Base-by-base conservation (phyloP, 2,888 invertebrate species). In the Marronus borbonicus region DNA sequence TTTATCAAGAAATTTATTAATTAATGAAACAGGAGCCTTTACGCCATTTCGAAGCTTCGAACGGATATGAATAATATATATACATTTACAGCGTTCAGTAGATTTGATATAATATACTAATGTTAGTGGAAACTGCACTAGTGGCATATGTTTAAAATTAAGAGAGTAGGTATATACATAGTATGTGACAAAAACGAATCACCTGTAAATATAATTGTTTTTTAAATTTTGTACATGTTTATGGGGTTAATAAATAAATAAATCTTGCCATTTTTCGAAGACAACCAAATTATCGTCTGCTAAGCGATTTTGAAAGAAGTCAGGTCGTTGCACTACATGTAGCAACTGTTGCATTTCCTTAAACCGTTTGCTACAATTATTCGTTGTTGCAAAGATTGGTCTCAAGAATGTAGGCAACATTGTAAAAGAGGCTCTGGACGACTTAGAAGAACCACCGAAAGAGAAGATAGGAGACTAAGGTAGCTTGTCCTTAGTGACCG, bases 1-100 rank as follows among this genome's bases (percentile, higher is more conserved):
- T 55, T 55, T n/a, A 55, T 55, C 52, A 55, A 55, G 17, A 55
- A n/a, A 17, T 55, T n/a, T 17, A 55, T 55, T 55, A 55, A 55
- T 55, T 55, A 55, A 17, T 55, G 1, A n/a, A 55, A 14, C 4
- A 1, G 1, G 17, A n/a, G n/a, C 55, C 55, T n/a, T 55, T 44
- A 8, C 4, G 0, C 44, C 17, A 55, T n/a, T n/a, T 55, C 55
- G 17, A n/a, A 55, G 55, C 55, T 55, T 55, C 17, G 55, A 17
- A 17, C 4, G 14, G 55, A 55, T 55, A 55, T 55, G n/a, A 55
- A 0, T 55, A 55, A 55, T 55, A 55, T n/a, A 55, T 55, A 3
- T 44, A n/a, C n/a, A 17, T 55, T 55, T 55, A 17, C 17, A 17
- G 14, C 7, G 5, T n/a, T 3, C 3, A n/a, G 3, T 17, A 1